Percentiles rank a stretch among this genome's conserved stretches.
Conservation (phyloP, 2,797 vertebrate species). For the Poecile montanus region DNA sequence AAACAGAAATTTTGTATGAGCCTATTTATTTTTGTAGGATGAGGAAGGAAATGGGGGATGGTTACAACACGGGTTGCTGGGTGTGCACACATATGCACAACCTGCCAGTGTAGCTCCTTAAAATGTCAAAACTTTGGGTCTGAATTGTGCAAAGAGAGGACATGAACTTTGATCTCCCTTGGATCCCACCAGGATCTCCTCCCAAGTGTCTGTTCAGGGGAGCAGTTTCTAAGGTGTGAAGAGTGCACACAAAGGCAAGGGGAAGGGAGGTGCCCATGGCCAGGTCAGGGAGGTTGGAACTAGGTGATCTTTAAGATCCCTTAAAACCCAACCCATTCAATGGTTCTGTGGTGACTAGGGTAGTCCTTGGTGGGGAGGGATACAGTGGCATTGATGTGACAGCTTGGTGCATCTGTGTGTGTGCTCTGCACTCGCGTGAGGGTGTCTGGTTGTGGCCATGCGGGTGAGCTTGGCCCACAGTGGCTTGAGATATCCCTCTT, state of each 20-base stretch:
- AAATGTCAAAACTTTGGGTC: not conserved
- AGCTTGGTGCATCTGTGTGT: not conserved
- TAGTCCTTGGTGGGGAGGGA: not conserved
- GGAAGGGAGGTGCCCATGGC: not conserved
- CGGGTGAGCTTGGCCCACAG: not conserved
- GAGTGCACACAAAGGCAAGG: too few relatives aligned
- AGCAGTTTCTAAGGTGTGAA: not conserved
- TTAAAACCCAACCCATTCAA: not conserved
- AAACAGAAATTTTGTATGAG: not conserved
- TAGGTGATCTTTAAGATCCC: not conserved
- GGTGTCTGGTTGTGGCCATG: not conserved
- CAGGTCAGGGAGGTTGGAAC: not conserved
- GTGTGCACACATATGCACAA: rapidly evolving
- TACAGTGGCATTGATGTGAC: too few relatives aligned
- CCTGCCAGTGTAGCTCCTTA: not conserved
- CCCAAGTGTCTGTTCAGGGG: not conserved
- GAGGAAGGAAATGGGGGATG: not conserved
- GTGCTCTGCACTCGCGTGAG: not conserved
- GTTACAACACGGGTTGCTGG: not conserved
- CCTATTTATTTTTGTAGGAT: not conserved
- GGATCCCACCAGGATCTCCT: not conserved
- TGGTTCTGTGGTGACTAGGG: not conserved
- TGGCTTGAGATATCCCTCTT: not conserved
- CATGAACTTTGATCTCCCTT: not conserved
- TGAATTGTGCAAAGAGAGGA: not conserved